Evolutionary conservation across 2,113 vertebrate genomes (phyloP).

Genomic region (Panurus biarmicus): DNA sequence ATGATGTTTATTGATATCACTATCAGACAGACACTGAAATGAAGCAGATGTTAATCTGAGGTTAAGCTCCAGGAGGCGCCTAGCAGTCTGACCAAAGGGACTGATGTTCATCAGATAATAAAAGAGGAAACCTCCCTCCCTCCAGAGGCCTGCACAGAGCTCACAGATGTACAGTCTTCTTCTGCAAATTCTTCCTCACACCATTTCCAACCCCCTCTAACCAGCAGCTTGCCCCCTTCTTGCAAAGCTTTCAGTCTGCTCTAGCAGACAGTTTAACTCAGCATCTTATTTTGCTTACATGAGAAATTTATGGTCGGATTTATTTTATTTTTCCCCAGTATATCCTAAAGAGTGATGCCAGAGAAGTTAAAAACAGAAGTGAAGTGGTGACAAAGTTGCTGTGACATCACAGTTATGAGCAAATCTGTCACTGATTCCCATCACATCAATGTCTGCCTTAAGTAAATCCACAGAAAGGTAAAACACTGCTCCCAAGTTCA

Average conservation of each 20-base stretch:
- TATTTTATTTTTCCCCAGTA: neutral
- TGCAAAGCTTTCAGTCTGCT: neutral
- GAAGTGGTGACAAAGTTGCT: neutral
- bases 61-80: constrained; percentile 49
- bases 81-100: constrained; percentile 58
- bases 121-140: neutral
- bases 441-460: neutral
- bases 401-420: neutral
- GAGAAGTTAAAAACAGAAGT: neutral
- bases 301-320: neutral
- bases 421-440: neutral
- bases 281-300: neutral
- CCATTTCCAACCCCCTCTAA: neutral
- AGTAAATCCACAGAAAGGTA: neutral
- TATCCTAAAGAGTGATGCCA: neutral
- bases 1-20: constrained; percentile 53
- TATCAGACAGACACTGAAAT: constrained; percentile 59
- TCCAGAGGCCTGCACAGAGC: neutral
- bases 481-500: neutral
- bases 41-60: constrained; percentile 52
- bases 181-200: neutral
- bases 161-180: neutral
- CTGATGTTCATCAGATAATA: constrained; percentile 57
- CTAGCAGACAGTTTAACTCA: neutral
- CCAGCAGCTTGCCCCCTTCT: neutral